Percentiles rank a stretch among this genome's conserved stretches.
Conservation (phyloP, 2,797 vertebrate genomes). For the Cynodonichthys magdalenae region DNA sequence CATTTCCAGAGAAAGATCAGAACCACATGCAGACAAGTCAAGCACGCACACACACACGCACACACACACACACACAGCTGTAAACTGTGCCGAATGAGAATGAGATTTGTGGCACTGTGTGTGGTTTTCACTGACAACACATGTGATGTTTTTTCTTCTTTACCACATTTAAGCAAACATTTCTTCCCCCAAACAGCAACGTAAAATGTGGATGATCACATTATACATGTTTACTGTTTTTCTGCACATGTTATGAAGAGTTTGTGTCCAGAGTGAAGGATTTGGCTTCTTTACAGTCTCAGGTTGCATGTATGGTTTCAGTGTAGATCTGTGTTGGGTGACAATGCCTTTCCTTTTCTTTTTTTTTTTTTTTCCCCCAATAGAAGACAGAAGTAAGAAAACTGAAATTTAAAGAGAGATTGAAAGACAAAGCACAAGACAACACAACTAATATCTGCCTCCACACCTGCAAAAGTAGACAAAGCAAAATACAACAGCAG, state of each 20-base stretch:
- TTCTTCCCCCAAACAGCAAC: neutral
- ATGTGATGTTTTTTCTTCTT: neutral
- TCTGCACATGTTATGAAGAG: neutral
- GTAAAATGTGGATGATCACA: slow-evolving; percentile 1
- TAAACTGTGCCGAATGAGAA: too few species aligned
- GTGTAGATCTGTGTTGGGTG: neutral
- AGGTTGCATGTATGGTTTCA: neutral
- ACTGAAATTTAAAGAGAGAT: too few species aligned
- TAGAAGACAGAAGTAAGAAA: too few species aligned
- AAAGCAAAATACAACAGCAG: too few species aligned
- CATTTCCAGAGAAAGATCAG: neutral
- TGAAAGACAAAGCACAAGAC: too few species aligned
- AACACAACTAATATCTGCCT: too few species aligned
- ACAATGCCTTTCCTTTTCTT: slow-evolving; percentile 1
- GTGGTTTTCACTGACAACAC: too few species aligned
- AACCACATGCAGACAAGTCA: neutral
- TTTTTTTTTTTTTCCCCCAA: too few species aligned
- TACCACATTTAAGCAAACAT: neutral
- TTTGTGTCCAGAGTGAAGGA: neutral
- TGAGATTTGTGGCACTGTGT: too few species aligned
- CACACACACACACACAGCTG: neutral
- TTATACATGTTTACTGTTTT: neutral
- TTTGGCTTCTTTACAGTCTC: neutral
- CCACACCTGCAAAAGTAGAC: too few species aligned
- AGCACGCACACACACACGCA: neutral